Conservation (phyloP, 2,797 vertebrate species). For the Potorous gilbertii region DNA sequence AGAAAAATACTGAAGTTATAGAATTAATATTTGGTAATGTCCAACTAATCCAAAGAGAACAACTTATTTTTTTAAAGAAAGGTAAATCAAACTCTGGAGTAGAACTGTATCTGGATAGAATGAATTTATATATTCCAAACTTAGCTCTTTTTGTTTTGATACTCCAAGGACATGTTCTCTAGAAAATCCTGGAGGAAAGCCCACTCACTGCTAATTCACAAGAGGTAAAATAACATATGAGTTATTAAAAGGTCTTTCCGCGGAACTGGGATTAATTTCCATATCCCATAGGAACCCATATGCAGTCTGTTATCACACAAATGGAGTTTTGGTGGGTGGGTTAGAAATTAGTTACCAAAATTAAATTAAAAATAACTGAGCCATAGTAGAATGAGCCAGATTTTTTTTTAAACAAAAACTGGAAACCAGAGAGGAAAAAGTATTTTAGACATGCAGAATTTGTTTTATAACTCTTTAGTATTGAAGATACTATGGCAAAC, state of each 20-base stretch:
- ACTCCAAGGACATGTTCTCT: conserved; percentile 72
- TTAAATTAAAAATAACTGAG: conserved; percentile 77
- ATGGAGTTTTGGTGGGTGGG: conserved; percentile 76
- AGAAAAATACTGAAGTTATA: conserved; percentile 31
- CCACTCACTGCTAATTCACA: conserved; percentile 78
- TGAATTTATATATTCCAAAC: conserved; percentile 54
- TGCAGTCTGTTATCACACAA: conserved; percentile 79
- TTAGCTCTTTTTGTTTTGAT: conserved; percentile 60
- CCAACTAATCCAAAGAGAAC: conserved; percentile 24
- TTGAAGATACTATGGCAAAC: conserved; percentile 52
- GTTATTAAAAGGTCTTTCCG: conserved; percentile 84
- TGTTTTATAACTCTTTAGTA: conserved; percentile 65
- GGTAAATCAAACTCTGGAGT: background rate
- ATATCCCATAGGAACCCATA: conserved; percentile 78
- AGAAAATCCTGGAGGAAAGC: conserved; percentile 78
- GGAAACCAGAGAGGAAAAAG: conserved; percentile 34
- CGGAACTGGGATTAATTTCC: conserved; percentile 82
- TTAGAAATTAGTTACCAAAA: conserved; percentile 83
- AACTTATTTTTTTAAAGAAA: conserved; percentile 52
- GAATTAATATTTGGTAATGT: conserved; percentile 24
- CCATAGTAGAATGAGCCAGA: conserved; percentile 64
- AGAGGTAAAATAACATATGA: conserved; percentile 81
- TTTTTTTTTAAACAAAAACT: conserved; percentile 59
- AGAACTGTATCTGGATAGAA: conserved; percentile 56
- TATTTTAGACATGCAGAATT: conserved; percentile 64